phyloP scores from a whole-genome alignment of 1,140 invertebrate species.

The Sinonovacula constricta region DNA sequence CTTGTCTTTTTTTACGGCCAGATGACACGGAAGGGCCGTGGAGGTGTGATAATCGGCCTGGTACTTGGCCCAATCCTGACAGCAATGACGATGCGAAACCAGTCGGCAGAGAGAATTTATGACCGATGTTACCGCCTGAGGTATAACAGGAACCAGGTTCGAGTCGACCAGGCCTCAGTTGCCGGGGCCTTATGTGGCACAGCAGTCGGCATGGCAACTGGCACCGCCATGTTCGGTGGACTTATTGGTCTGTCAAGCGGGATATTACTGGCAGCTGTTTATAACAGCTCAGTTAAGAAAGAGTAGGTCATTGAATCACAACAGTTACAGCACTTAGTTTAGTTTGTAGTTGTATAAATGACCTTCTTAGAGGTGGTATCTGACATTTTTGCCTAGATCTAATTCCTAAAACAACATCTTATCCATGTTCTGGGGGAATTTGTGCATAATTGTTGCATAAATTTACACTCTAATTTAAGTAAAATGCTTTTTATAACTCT shows the following conservation, averaged over 20 bases:
- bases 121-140: slow-evolving; percentile 54
- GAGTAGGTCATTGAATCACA: neutral
- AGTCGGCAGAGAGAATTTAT: slow-evolving; percentile 8
- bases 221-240: slow-evolving; percentile 43
- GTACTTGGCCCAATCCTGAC: slow-evolving; percentile 31
- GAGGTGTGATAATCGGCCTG: slow-evolving; percentile 41
- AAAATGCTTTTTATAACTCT: too few relatives aligned
- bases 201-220: slow-evolving; percentile 22
- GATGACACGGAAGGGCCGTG: slow-evolving; percentile 40
- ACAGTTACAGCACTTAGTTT: too few relatives aligned
- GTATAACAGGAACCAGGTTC: slow-evolving; percentile 40
- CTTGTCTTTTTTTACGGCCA: too few relatives aligned
- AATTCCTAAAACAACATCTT: too few relatives aligned
- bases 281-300: slow-evolving; percentile 25
- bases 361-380: too few relatives aligned
- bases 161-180: slow-evolving; percentile 39
- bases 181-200: slow-evolving; percentile 28
- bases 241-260: slow-evolving; percentile 43
- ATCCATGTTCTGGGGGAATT: too few relatives aligned
- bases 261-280: slow-evolving; percentile 18
- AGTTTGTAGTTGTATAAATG: too few relatives aligned
- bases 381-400: too few relatives aligned
- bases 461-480: too few relatives aligned
- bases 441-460: too few relatives aligned
- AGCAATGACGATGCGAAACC: slow-evolving; percentile 30